Percentiles rank a stretch among this genome's conserved stretches.
These are phyloP conservation scores for Cerastoderma edule DNA, from an alignment of 2,888 invertebrate species.

Conservation along the genomic window DNA sequence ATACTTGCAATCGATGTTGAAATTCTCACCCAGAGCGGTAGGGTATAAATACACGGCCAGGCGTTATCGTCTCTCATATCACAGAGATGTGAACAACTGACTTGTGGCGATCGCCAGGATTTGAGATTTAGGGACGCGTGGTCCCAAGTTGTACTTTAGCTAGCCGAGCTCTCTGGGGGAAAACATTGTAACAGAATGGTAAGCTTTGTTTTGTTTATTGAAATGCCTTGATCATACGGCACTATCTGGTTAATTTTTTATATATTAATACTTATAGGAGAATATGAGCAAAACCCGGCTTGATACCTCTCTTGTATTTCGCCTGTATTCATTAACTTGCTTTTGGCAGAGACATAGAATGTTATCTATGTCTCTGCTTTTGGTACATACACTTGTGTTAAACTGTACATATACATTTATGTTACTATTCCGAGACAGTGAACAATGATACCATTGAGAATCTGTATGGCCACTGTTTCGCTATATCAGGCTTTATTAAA, in stretches of 20 bases:
- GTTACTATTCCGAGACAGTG: too few species aligned
- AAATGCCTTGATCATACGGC: too few species aligned
- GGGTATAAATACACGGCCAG: conserved; percentile 12
- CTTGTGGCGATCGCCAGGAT: conserved; percentile 4
- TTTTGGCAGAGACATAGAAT: not conserved
- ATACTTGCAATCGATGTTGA: conserved; percentile 8
- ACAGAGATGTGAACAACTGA: conserved; percentile 50
- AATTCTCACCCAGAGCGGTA: not conserved
- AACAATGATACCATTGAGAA: too few species aligned
- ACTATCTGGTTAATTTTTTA: too few species aligned
- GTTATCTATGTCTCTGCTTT: not conserved
- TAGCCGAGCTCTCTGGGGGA: conserved; percentile 48
- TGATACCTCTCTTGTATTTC: too few species aligned
- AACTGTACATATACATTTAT: too few species aligned
- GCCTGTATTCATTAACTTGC: too few species aligned
- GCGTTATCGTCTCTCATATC: not conserved
- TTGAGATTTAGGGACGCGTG: not conserved
- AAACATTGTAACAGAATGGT: conserved; percentile 43
- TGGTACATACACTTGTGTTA: too few species aligned
- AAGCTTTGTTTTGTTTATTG: conserved; percentile 13
- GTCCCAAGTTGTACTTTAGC: conserved; percentile 21
- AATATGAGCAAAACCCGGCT: too few species aligned
- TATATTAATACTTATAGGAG: too few species aligned
- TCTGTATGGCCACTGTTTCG: too few species aligned
- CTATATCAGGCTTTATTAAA: too few species aligned